Percentiles rank a stretch among this genome's conserved stretches.
These are phyloP conservation scores for Macrosteles quadrilineatus DNA, from an alignment of 1,140 invertebrate species.

Conservation along the genomic window DNA sequence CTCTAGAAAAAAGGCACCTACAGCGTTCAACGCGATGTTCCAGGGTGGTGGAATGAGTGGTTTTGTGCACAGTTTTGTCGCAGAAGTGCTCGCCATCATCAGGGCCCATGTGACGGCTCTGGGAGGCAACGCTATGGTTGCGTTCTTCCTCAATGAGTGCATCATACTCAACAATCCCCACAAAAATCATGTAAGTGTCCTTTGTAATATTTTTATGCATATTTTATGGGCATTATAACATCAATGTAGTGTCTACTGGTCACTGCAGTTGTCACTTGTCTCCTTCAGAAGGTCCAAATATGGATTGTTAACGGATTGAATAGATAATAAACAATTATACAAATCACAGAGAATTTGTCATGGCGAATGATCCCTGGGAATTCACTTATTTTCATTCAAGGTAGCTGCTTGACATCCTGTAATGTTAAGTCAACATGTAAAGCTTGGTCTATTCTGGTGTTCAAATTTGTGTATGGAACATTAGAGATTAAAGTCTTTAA, in stretches of 20 bases:
- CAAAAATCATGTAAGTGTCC: constrained; percentile 84
- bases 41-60: constrained; percentile 86
- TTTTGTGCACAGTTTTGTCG: constrained; percentile 91
- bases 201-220: constrained; percentile 1
- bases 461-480: no score
- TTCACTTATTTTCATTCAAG: background rate
- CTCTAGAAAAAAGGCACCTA: no score
- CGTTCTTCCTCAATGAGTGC: constrained; percentile 91
- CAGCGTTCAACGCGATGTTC: no score
- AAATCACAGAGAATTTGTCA: constrained; percentile 4
- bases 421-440: no score
- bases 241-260: constrained; percentile 3
- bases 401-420: no score
- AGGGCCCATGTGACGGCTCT: constrained; percentile 89
- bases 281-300: background rate
- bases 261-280: background rate
- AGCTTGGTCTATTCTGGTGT: no score
- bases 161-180: constrained; percentile 89
- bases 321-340: no score
- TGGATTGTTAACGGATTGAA: background rate
- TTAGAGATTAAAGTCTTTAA: no score
- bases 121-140: constrained; percentile 94
- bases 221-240: background rate
- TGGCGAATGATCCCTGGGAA: background rate
- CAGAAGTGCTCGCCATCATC: constrained; percentile 88